Conservation (phyloP, 2,888 invertebrate species). For the Apamea anceps region DNA sequence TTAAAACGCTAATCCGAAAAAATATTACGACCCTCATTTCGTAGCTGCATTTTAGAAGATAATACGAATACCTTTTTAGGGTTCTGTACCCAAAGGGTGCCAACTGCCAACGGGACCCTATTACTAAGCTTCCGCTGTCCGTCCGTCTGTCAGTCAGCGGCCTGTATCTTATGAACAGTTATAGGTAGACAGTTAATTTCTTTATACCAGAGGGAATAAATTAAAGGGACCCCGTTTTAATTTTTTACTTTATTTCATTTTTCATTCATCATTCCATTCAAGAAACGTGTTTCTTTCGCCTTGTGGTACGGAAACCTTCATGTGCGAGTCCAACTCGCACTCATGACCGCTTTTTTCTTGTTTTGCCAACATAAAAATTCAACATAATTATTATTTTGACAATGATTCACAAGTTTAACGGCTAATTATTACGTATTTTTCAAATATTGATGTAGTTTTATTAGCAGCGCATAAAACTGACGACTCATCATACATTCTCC, state of each 20-base stretch:
- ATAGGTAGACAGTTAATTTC: not conserved
- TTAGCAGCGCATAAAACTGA: not conserved
- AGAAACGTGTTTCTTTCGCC: not conserved
- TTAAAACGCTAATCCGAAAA: not conserved
- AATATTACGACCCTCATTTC: not conserved
- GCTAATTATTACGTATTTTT: not conserved
- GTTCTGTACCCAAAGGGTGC: not conserved
- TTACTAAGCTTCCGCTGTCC: no score
- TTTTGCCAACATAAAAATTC: not conserved
- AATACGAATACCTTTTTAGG: not conserved
- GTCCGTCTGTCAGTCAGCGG: not conserved
- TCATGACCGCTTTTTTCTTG: not conserved
- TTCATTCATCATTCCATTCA: no score
- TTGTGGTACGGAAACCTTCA: no score
- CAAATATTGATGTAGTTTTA: not conserved
- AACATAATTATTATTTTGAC: not conserved
- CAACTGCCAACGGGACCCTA: no score
- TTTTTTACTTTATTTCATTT: no score
- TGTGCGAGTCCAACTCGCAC: no score
- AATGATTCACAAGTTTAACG: not conserved
- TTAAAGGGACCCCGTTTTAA: no score
- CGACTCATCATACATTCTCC: not conserved
- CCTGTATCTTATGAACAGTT: not conserved
- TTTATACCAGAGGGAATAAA: not conserved
- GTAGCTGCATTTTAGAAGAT: not conserved